Base-by-base conservation (phyloP, 64 coral and sea anemone genomes). In the Catalaphyllia jardinei region DNA sequence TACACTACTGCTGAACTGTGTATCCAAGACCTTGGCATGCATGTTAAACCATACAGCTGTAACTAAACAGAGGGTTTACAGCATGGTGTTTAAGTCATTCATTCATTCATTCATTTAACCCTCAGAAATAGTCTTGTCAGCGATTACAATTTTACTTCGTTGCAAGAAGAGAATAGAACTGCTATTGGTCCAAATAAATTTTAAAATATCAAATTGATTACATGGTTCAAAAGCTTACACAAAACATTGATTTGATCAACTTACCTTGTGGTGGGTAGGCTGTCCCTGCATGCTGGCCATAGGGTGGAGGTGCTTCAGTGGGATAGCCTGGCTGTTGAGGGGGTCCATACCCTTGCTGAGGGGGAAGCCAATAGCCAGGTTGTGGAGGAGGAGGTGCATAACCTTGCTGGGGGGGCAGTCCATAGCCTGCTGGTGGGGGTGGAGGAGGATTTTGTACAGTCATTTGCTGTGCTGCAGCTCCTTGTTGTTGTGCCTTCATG, bases 221-320 rank as follows among this genome's bases (percentile, higher is more conserved):
- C 22, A 7, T 10, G 65, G 65, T 11, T 11, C n/a, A 27, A 11
- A 27, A 69, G 5, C 25, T 4, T 69, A 69, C 7, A 69, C 25
- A 27, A 25, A 8, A n/a, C 22, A 69, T 11, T 10, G 20, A 10
- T 67, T n/a, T 25, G 7, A n/a, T 67, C 1, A 75, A 63, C 59
- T 39, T 13, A 83, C 80, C 80, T n/a, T 65, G 59, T 16, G 18
- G 60, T 22, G 80, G 80, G 35, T 83, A 83, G 7, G 62, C 61
- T 25, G 80, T 31, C 22, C 5, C 61, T 14, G 29, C 31, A 33
- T 13, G 62, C 20, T 83, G 80, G 30, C 31, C 24, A 33, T 83
- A 83, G 60, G 80, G 80, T 20, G 80, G 80, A 46, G 80, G 80
- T 35, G 80, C 80, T 46, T 46, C 3, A 46, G 42, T 6, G 5